Evolutionary conservation across 2,888 invertebrate species (phyloP), one percentile per base, ranked within the genome.

Genomic region (Anarsia innoxiella): DNA sequence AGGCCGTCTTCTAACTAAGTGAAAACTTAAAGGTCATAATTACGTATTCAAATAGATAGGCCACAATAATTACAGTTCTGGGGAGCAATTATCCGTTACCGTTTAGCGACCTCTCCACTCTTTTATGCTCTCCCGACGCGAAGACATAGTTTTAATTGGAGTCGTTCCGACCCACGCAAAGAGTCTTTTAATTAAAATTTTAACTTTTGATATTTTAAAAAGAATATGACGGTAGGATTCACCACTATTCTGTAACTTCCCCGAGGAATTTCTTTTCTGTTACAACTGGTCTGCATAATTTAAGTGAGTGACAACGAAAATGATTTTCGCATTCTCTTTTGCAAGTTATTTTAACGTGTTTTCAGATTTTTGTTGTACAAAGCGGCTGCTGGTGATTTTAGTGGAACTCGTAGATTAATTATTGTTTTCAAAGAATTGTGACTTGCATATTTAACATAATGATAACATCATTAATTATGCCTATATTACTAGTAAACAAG

Each of bases 71-170:
- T 66, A 67, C 56, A 60, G 54, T 54, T 49, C 57, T 53, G 53
- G 52, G 49, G 54, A 64, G 66, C 68, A 71, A 75, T 78, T 75
- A 75, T 67, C 64, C 62, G 53, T 48, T 49, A 59, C 61, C 65
- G 70, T 68, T 72, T 68, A 64, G 56, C 53, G 48, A 61, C 61
- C 65, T 63, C 63, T 65, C 59, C 44, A 65, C 66, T 68, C 70
- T 70, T 48, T 51, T 57, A 53, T 58, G 56, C 59, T 19, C 35
- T 33, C 14, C 15, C 23, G 8, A 53, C 54, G 50, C 56, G 66
- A 78, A 78, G 79, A 78, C 73, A 77, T 77, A 78, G 78, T 78
- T 79, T 78, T 79, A 80, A 79, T 79, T 79, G 78, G 71, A 77
- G 66, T 70, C 73, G 70, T 71, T 77, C 62, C 61, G 60, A 59